Evolutionary conservation across 30 jellyfish, hydroid and myxozoan genomes (phyloP), one percentile per base, ranked within the genome.

Genomic region (Pelagia noctiluca): DNA sequence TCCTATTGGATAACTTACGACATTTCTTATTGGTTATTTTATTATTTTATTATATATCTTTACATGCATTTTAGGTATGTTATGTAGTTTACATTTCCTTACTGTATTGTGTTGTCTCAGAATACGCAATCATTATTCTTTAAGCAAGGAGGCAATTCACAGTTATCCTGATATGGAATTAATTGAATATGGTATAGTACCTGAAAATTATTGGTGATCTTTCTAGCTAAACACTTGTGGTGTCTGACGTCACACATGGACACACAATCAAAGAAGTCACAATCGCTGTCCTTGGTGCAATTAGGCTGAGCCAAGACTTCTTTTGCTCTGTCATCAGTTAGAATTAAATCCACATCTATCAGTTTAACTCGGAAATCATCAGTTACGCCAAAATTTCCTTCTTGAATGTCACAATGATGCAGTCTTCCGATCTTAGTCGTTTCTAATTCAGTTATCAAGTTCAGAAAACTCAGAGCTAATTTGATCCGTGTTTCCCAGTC

Each of bases 371-470:
- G 38, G 22, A 76, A 68, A 31, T 75, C 88, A 54, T 78, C 82
- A 3, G 97, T 71, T 32, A 95, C 80, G 18, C 99, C 99, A 78
- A 95, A 95, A 62, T 95, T 95, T 42, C 93, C 93, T 50, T 86
- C 99, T 68, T 95, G 99, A 0, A 95, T 75, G 65, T 95, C 99
- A 66, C 99, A 95, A 35, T 88, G 97, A 35, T 79, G 86, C 26
- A 95, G 82, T 24, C 96, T 95, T 0, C 99, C 99, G 5, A 82
- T 81, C 7, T 36, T 74, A 0, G 96, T 76, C 0, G 37, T 31
- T 48, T 95, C 94, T 53, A 95, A 83, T 26, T 89, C 96, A 7
- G 32, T 50, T 8, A 95, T 60, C 79, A 95, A 48, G 22, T 89
- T 89, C 54, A 95, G 69, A 54, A 95, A 88, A 73, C 96, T 67